Evolutionary conservation across 2,888 invertebrate species (phyloP), one percentile per base, ranked within the genome.

Genomic region (Sisyra nigra): DNA sequence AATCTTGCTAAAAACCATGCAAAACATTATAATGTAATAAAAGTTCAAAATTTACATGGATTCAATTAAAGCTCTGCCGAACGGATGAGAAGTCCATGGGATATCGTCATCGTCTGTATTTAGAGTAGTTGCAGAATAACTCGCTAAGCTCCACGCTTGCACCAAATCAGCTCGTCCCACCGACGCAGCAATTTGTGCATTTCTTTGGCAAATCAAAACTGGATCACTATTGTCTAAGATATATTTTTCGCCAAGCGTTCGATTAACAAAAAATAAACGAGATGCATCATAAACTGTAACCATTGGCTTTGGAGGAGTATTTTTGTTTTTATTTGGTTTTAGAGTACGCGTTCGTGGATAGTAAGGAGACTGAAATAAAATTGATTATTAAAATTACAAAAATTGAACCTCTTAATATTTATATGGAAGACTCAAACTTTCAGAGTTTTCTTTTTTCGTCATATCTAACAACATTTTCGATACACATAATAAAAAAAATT

Each of bases 101-200:
- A 79, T 72, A 47, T 75, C 76, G 53, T 79, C 75, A 52, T 83
- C 79, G 4, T 52, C 51, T 44, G 19, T 11, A 37, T 37, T 37
- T 18, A 56, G 57, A 54, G 2, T 58, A 1, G 62, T 62, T 8
- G 76, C 74, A 24, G 84, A 76, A 42, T 86, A 65, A 49, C 81
- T 80, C 2, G 87, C 84, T 50, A 92, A 65, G 24, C 76, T 76
- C 93, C 93, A 93, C 34, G 89, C 82, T 60, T 89, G 87, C 11
- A 85, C 78, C 45, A 92, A 63, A 60, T 93, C 93, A 42, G 73
- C 68, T 41, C 91, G 75, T 1, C 85, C 85, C 9, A 68, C 69
- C 3, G 73, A 72, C 9, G 82, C 78, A 4, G 89, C 87, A 2
- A 80, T 71, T 50, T 74, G 73, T 1, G 84, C 80, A 63, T 94